phyloP scores from a whole-genome alignment of 2,888 invertebrate species.

The Apamea crenata region DNA sequence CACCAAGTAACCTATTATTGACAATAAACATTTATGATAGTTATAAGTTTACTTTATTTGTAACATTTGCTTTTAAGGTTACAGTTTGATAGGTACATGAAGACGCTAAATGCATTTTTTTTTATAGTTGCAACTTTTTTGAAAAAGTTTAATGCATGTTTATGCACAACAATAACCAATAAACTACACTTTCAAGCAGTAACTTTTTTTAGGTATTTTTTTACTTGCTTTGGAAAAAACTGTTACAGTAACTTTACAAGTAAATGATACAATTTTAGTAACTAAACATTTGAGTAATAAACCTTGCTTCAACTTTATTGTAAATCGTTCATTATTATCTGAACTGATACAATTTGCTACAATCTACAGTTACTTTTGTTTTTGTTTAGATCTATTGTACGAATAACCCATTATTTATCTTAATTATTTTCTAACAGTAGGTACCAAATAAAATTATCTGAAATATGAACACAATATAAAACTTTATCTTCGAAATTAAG shows the following conservation, averaged over 20 bases:
- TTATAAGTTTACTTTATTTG: conserved; percentile 11
- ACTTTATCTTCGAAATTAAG: neutral
- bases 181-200: neutral
- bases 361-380: conserved; percentile 14
- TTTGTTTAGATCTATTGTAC: conserved; percentile 18
- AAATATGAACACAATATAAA: conserved; percentile 16
- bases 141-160: neutral
- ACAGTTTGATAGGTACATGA: neutral
- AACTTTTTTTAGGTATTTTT: too few species aligned
- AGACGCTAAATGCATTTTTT: neutral
- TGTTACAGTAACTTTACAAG: neutral
- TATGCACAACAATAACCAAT: neutral
- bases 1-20: conserved; percentile 59
- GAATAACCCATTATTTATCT: conserved; percentile 14
- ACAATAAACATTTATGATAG: conserved; percentile 52
- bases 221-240: neutral
- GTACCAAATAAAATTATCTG: conserved; percentile 12
- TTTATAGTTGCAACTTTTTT: neutral
- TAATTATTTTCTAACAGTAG: conserved; percentile 17
- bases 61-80: conserved; percentile 19
- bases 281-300: conserved; percentile 25
- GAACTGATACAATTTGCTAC: conserved; percentile 15
- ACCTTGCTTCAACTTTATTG: conserved; percentile 27
- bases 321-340: conserved; percentile 5
- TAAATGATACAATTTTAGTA: conserved; percentile 38